Conservation (phyloP, 1,140 invertebrate species). For the Anoplophora glabripennis region DNA sequence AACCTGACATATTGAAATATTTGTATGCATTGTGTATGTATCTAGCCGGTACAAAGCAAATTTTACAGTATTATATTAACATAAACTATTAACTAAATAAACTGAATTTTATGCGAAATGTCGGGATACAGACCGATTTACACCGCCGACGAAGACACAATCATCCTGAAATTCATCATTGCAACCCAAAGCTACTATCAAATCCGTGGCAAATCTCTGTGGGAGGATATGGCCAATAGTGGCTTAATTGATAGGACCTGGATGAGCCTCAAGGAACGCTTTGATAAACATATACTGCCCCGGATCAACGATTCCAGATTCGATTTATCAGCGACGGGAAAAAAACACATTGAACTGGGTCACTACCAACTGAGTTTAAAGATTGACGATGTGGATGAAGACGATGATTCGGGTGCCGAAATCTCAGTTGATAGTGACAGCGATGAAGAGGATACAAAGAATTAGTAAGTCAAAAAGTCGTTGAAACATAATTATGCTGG, state of each 20-base stretch:
- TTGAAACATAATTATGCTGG: too few species aligned
- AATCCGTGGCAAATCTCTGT: background rate
- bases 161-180: background rate
- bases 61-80: too few species aligned
- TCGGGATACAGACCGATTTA: constrained; percentile 3
- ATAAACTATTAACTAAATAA: too few species aligned
- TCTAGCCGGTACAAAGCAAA: too few species aligned
- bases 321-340: background rate
- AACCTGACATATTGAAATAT: too few species aligned
- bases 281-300: constrained; percentile 6
- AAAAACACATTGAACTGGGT: background rate
- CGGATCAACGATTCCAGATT: background rate
- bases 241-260: background rate
- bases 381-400: too few species aligned
- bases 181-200: background rate
- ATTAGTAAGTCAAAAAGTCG: too few species aligned
- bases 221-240: constrained; percentile 3
- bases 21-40: too few species aligned
- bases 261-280: constrained; percentile 4
- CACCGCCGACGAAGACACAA: background rate
- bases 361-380: background rate
- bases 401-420: too few species aligned
- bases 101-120: background rate
- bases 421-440: too few species aligned
- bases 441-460: too few species aligned